Conservation (phyloP, 2,888 invertebrate species). For the Drosophila nr. perissopoda region DNA sequence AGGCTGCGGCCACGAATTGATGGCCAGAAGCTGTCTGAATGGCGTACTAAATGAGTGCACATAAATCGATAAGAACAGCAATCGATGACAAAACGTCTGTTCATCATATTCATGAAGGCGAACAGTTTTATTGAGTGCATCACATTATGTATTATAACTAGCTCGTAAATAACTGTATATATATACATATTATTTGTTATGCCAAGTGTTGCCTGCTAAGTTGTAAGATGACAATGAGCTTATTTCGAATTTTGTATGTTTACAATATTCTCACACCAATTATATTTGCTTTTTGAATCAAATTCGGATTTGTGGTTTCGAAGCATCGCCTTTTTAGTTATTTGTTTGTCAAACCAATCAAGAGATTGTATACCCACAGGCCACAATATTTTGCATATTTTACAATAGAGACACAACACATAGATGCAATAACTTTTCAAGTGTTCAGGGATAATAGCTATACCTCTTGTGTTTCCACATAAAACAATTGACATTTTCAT, state of each 20-base stretch:
- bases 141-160: background rate
- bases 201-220: background rate
- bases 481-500: slow-evolving; percentile 14
- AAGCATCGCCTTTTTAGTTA: background rate
- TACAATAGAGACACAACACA: background rate
- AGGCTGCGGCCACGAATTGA: slow-evolving; percentile 26
- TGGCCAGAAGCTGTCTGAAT: slow-evolving; percentile 35
- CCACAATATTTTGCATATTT: background rate
- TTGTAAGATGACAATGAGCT: background rate
- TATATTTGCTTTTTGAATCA: background rate
- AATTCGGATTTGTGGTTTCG: background rate
- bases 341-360: background rate
- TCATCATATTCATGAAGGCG: slow-evolving; percentile 19
- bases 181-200: background rate
- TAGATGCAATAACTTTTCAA: background rate
- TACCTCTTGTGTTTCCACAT: background rate
- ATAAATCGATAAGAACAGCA: slow-evolving; percentile 44
- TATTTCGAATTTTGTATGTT: background rate
- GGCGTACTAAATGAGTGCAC: slow-evolving; percentile 39
- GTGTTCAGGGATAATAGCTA: background rate
- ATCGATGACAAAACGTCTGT: slow-evolving; percentile 36
- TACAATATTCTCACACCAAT: background rate
- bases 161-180: background rate
- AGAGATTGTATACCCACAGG: background rate
- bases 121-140: slow-evolving; percentile 12